Base-by-base conservation (phyloP, 2,113 vertebrate genomes). In the Epinephelus lanceolatus region DNA sequence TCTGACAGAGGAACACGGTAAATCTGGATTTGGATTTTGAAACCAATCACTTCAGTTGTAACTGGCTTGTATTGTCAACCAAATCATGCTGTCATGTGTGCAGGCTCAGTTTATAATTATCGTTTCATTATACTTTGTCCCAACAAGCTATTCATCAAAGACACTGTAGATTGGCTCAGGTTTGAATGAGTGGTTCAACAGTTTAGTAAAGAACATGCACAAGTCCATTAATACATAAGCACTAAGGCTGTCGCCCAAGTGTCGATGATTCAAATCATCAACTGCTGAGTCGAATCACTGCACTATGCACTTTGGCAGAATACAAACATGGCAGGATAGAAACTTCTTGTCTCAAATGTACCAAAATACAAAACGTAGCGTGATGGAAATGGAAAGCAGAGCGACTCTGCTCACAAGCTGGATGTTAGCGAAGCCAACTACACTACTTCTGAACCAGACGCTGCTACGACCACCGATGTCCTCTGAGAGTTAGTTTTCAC, bases 41-140 rank as follows among this genome's bases (percentile, higher is more conserved):
- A 96, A 96, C 96, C 95, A 95, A 96, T 97, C 96, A 96, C 94
- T 96, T 96, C 87, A 63, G 62, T 85, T 74, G 51, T 70, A 52
- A 72, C 45, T 57, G 27, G 53, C 42, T 63, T 84, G 83, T 56
- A 53, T 69, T 51, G 51, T 77, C 84, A 72, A 72, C n/a, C 25
- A 57, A 23, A 33, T 65, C 42, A 62, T 27, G 37, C 21, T 21
- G 33, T 65, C 33, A 52, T 33, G 27, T 65, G 23, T 37, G 33
- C 30, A 49, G 8, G 27, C 19, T 78, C 27, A 10, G 21, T 52
- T 79, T 62, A 81, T 81, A 70, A 81, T 74, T 75, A 65, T 61
- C 10, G 59, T 56, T 30, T 63, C 11, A 49, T 71, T 21, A 76
- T 27, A 40, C 51, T 55, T 56, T 33, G 19, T 76, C 37, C 67